A percentile compares a stretch with the other conserved stretches of the same genome.
Evolutionary conservation across 2,888 invertebrate genomes (phyloP).

Genomic region (Tachina lurida): DNA sequence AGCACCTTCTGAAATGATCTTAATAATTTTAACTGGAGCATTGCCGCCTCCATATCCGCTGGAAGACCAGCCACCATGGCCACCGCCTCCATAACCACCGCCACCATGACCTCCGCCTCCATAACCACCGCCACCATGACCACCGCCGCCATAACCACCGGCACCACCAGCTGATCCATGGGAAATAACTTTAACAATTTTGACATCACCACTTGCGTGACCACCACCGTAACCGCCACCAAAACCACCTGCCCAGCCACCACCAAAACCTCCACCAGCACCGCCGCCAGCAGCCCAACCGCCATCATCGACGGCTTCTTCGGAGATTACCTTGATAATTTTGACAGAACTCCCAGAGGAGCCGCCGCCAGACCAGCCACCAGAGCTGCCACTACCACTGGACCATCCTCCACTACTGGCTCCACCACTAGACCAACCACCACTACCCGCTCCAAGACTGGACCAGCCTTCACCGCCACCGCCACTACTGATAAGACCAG

Average conservation of each 20-base stretch:
- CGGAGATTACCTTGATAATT: constrained; percentile 41
- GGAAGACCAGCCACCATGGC: constrained; percentile 5
- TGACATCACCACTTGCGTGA: constrained; percentile 32
- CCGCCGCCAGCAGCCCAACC: constrained; percentile 52
- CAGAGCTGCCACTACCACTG: constrained; percentile 47
- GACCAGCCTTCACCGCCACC: constrained; percentile 59
- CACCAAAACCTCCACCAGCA: constrained; percentile 48
- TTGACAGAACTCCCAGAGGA: constrained; percentile 27
- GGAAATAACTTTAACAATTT: constrained; percentile 59
- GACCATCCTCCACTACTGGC: constrained; percentile 38
- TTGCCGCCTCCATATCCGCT: constrained; percentile 17
- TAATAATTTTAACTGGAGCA: constrained; percentile 47
- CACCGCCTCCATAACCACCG: constrained; percentile 19
- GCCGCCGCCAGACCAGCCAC: constrained; percentile 41
- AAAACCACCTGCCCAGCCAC: constrained; percentile 64
- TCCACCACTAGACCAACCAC: constrained; percentile 69
- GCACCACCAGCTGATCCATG: constrained; percentile 45
- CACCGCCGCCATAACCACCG: constrained; percentile 32
- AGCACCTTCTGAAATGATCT: constrained; percentile 45
- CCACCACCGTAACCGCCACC: constrained; percentile 54
- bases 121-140: constrained; percentile 29
- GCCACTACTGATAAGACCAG: constrained; percentile 67
- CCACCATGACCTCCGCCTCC: background rate
- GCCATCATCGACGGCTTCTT: constrained; percentile 35
- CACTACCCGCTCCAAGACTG: constrained; percentile 32